Evolutionary conservation across 2,888 invertebrate genomes (phyloP).

Genomic region (Rhopalosiphum nymphaeae): DNA sequence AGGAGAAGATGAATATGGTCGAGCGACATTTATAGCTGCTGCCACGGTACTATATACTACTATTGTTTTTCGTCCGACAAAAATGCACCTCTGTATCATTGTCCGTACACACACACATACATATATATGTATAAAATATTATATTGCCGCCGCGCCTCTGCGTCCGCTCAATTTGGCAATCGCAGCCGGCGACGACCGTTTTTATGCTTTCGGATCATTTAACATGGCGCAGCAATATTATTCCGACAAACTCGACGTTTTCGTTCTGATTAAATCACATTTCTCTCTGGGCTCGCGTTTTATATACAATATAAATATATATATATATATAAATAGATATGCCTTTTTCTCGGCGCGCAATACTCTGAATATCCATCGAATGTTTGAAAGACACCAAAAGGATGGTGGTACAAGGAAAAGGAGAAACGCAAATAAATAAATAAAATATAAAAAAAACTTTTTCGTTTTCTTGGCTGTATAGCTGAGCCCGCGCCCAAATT

Average conservation of each 20-base stretch:
- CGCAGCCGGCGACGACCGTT: conserved; percentile 43
- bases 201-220: conserved; percentile 62
- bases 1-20: neutral
- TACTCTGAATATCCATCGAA: neutral
- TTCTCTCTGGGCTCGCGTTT: neutral
- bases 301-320: neutral
- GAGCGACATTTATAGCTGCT: neutral
- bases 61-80: conserved; percentile 34
- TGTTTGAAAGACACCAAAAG: neutral
- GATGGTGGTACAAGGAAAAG: neutral
- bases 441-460: conserved; percentile 15
- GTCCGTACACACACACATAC: neutral
- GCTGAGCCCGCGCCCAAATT: neutral
- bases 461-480: neutral
- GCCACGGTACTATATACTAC: neutral
- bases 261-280: conserved; percentile 54
- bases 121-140: neutral
- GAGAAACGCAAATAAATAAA: neutral
- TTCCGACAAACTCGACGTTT: conserved; percentile 48
- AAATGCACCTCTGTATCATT: conserved; percentile 30
- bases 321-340: neutral
- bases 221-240: conserved; percentile 47
- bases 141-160: conserved; percentile 33
- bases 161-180: conserved; percentile 56
- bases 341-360: neutral